A percentile compares a stretch with the other conserved stretches of the same genome.
Evolutionary conservation across 2,797 vertebrate species (phyloP).

Genomic region (Uromys caudimaculatus): DNA sequence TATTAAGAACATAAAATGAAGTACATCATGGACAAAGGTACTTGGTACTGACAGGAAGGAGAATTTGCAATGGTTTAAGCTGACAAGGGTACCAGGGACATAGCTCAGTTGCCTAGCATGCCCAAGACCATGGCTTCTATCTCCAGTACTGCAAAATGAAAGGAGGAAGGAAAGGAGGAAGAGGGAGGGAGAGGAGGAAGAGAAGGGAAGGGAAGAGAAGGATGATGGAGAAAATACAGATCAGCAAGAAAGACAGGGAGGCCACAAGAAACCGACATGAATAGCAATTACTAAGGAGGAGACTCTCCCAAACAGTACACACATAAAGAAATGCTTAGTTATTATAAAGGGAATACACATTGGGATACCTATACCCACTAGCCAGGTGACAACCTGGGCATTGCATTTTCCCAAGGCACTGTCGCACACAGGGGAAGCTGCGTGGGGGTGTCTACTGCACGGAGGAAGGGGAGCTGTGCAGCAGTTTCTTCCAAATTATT

Average conservation of each 20-base stretch:
- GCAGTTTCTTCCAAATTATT: not conserved
- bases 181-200: too few species aligned
- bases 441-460: not conserved
- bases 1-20: not conserved
- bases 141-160: not conserved
- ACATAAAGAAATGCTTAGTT: not conserved
- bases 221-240: not conserved
- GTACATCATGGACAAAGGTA: not conserved
- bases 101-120: not conserved
- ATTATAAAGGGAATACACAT: not conserved
- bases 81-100: not conserved
- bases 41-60: not conserved
- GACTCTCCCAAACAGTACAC: not conserved
- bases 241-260: not conserved
- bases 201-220: not conserved
- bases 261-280: not conserved
- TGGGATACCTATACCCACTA: not conserved
- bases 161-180: not conserved
- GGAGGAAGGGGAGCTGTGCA: not conserved
- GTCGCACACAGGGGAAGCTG: not conserved
- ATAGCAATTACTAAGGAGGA: not conserved
- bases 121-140: not conserved
- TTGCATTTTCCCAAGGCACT: too few species aligned
- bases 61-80: not conserved
- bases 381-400: not conserved